These are phyloP conservation scores for Scartelaos histophorus DNA, from an alignment of 2,113 vertebrate species.

Conservation along the genomic window DNA sequence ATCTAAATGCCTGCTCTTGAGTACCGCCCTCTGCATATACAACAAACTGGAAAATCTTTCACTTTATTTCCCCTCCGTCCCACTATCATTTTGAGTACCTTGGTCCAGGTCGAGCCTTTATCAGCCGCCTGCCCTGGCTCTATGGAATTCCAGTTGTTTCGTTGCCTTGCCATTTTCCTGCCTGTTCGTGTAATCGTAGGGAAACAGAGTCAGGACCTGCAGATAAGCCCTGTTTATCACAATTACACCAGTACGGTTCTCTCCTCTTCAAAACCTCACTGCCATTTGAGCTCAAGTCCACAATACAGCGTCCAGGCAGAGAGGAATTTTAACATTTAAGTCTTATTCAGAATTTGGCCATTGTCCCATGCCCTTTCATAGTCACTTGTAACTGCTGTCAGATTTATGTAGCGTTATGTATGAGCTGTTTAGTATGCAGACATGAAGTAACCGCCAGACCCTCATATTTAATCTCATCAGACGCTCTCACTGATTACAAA, in stretches of 20 bases:
- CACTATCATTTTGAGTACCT: conserved; percentile 21
- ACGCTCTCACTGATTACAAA: conserved; percentile 55
- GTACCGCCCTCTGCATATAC: neutral
- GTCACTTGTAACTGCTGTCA: neutral
- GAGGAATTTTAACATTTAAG: neutral
- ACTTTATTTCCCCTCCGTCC: conserved; percentile 7
- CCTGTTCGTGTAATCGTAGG: conserved; percentile 73
- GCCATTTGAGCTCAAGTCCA: conserved; percentile 39
- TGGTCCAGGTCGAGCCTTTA: conserved; percentile 52
- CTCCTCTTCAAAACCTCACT: conserved; percentile 48
- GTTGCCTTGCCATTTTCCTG: conserved; percentile 75
- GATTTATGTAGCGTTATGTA: neutral
- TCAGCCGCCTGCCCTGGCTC: conserved; percentile 62
- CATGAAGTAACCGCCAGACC: conserved; percentile 44
- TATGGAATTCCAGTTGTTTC: conserved; percentile 72
- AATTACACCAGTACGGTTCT: conserved; percentile 55
- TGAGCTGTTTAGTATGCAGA: conserved; percentile 28
- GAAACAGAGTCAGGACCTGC: conserved; percentile 72
- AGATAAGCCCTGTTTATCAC: conserved; percentile 81
- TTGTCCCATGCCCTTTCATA: neutral
- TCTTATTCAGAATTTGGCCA: neutral
- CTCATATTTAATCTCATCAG: conserved; percentile 67
- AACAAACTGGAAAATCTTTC: neutral
- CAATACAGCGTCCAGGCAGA: neutral
- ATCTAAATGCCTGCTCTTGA: conserved; percentile 22